Base-by-base conservation (phyloP, 2,797 vertebrate genomes). In the Toxotes lorentzi region DNA sequence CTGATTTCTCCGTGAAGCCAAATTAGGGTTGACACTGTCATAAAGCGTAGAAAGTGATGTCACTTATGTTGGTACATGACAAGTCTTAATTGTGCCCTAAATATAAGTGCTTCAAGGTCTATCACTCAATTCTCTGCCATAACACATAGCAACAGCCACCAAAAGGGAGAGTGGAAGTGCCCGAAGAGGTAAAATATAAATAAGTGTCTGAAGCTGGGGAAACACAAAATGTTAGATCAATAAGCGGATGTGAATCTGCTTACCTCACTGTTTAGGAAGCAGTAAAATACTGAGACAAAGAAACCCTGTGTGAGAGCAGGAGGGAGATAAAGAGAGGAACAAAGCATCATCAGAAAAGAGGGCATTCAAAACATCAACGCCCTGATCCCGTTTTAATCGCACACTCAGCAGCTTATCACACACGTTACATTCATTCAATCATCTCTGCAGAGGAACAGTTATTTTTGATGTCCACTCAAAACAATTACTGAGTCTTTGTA, bases 251-350 rank as follows among this genome's bases (percentile, higher is more conserved):
- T 34, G 78, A 72, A 82, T 75, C 21, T 82, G 83, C 97, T 97
- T 94, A 99, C 98, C 97, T 99, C 98, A 0, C 98, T 98, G 92
- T 99, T 99, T 89, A 99, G 93, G 95, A 99, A 99, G 93, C 98
- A 99, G 95, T 99, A 99, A 93, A 99, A 99, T 62, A 99, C 97
- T 0, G 98, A 99, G 71, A 99, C 98, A 0, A 99, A 99, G 94
- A 99, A 99, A 48, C 98, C 98, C 98, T 99, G 94, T 19, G 51
- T 62, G 81, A 70, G 60, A 82, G 57, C 67, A 65, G 30, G 73
- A 76, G 58, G 14, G 67, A 61, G 74, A 79, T 21, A 73, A 65
- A 73, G 34, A 70, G 45, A 78, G 35, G 35, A n/a, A 76, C 32
- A 76, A 66, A 82, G 60, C 50, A 53, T 78, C 54, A 56, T 72